Evolutionary conservation across 2,113 vertebrate genomes (phyloP).

Genomic region (Thalassarche chlororhynchos): DNA sequence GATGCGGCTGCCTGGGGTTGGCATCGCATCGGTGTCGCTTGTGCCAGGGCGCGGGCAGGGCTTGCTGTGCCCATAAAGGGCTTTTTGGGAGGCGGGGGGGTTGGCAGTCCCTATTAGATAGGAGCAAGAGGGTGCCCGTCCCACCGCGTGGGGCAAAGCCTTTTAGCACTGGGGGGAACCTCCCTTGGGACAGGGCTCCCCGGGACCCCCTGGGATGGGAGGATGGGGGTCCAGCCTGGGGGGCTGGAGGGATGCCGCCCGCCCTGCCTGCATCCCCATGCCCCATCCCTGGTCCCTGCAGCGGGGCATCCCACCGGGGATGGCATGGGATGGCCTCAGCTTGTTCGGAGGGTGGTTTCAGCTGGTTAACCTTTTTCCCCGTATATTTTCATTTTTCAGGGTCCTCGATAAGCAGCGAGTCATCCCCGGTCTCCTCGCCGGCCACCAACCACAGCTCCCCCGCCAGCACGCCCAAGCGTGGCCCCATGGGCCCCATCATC

Average conservation of each 20-base stretch:
- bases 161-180: background rate
- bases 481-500: constrained; percentile 93
- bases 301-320: rapidly evolving
- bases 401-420: constrained; percentile 98
- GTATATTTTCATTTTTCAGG: constrained; percentile 51
- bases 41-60: background rate
- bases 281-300: background rate
- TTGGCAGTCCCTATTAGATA: background rate
- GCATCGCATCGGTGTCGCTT: rapidly evolving
- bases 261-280: rapidly evolving
- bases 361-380: no score
- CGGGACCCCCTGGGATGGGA: background rate
- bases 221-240: background rate
- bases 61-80: background rate
- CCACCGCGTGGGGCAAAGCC: background rate
- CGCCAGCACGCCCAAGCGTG: constrained; percentile 94
- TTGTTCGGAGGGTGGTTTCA: rapidly evolving
- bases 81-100: background rate
- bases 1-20: rapidly evolving
- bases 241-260: background rate
- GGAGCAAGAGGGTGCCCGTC: background rate
- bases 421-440: constrained; percentile 94
- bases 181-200: background rate
- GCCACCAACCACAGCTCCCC: constrained; percentile 99
- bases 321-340: background rate